Evolutionary conservation across 64 coral and sea anemone species (phyloP), one percentile per base, ranked within the genome.

Genomic region (Anthopleura sola): DNA sequence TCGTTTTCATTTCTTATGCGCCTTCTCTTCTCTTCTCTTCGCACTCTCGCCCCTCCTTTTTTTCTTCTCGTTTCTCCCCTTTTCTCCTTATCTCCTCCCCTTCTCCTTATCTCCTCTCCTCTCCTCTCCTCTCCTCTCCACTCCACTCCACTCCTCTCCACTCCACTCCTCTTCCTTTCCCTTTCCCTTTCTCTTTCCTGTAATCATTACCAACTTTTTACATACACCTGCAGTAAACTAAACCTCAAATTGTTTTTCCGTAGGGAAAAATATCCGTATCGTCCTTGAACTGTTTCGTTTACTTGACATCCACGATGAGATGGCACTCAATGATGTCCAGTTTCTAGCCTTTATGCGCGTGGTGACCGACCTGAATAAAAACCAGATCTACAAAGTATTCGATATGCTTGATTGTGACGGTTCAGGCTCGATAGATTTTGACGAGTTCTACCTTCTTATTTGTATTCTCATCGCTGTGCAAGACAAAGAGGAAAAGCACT

Each of bases 351-450:
- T 99, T 19, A 87, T 99, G 92, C 87, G 75, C 54, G 60, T 75
- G n/a, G 83, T 87, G 21, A 99, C 97, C 20, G 97, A 99, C 64
- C 83, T 99, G 16, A 87, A 49, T 47, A 90, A 85, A 28, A 94
- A 78, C 38, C 84, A 99, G 62, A 99, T 99, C 58, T 99, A 95
- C 82, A 99, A 92, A 84, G 97, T 99, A 6, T 99, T 99, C 49
- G 97, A 99, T 37, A 99, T 99, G 97, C 66, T 99, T 26, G 97
- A 99, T 57, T 93, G 95, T 0, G 97, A 99, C 48, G 86, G 97
- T 44, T 99, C 97, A 11, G 97, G 97, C 31, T 74, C 92, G 17
- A 90, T 99, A 32, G 97, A 99, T 81, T 99, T 99, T 46, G 97
- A 99, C 32, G 97, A 99, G 82, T 99, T 99, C 28, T 99, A 99